Evolutionary conservation across 2,797 vertebrate species (phyloP).

Genomic region (Chrysolophus pictus): DNA sequence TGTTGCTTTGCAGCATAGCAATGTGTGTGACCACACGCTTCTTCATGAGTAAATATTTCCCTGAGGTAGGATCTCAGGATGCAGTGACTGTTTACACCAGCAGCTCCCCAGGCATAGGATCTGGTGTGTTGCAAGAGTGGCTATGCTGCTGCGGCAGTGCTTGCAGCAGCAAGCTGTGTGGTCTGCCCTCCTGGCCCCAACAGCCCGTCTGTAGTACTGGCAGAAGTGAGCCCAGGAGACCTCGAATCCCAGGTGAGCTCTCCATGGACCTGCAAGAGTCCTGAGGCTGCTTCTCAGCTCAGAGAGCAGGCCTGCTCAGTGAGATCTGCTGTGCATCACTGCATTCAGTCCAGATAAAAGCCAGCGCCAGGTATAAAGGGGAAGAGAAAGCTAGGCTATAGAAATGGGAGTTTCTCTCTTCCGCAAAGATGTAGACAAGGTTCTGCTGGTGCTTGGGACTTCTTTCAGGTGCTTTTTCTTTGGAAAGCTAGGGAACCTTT

Average conservation of each 20-base stretch:
- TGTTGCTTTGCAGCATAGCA: not conserved
- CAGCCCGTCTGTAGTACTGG: conserved; percentile 29
- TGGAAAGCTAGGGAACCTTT: not conserved
- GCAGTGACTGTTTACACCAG: conserved; percentile 23
- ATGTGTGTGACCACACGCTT: not conserved
- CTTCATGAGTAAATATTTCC: not conserved
- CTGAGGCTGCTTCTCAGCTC: not conserved
- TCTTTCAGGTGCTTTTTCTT: not conserved
- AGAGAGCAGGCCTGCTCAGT: not conserved
- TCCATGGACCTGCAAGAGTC: not conserved
- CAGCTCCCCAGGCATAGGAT: not conserved
- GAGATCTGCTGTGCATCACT: conserved; percentile 3
- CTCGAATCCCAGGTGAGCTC: not conserved
- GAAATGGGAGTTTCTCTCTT: not conserved
- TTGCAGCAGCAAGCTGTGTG: conserved; percentile 61
- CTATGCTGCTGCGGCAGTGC: not conserved
- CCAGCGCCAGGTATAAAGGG: not conserved
- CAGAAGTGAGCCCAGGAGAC: not conserved
- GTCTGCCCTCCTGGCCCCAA: conserved; percentile 56
- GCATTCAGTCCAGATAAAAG: not conserved
- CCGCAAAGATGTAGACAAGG: not conserved
- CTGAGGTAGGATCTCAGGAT: conserved; percentile 13
- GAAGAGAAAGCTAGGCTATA: not conserved
- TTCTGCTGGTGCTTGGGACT: not conserved
- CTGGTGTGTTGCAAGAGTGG: conserved; percentile 53